Evolutionary conservation across 1,140 invertebrate species (phyloP).

Genomic region (Myzus persicae): DNA sequence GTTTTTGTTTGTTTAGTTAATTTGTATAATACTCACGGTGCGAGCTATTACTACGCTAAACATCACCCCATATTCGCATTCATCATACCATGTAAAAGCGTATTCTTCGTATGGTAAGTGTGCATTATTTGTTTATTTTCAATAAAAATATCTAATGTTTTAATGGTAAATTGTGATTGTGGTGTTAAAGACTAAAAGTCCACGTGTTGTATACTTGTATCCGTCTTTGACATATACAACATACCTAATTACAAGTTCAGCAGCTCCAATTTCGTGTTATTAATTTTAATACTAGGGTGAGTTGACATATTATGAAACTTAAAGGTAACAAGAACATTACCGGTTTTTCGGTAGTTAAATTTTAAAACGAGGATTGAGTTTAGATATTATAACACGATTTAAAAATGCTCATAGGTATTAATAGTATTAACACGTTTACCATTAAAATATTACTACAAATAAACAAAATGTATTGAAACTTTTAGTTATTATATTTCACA

Average conservation of each 20-base stretch:
- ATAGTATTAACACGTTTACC: neutral
- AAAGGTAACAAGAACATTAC: neutral
- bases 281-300: too few species aligned
- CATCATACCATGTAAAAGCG: neutral
- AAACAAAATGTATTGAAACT: too few species aligned
- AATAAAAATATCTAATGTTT: neutral
- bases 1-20: slow-evolving; percentile 16
- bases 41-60: neutral
- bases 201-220: neutral
- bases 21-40: neutral
- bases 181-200: neutral
- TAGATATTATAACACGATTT: neutral
- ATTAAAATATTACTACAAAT: too few species aligned
- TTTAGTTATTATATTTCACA: too few species aligned
- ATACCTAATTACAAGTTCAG: too few species aligned
- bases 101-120: neutral
- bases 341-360: neutral
- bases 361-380: neutral
- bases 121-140: neutral
- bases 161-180: neutral
- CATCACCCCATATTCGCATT: neutral
- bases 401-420: neutral
- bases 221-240: neutral
- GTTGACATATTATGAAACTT: neutral
- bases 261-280: too few species aligned